Evolutionary conservation across 2,888 invertebrate species (phyloP).

Genomic region (Luperina testacea): DNA sequence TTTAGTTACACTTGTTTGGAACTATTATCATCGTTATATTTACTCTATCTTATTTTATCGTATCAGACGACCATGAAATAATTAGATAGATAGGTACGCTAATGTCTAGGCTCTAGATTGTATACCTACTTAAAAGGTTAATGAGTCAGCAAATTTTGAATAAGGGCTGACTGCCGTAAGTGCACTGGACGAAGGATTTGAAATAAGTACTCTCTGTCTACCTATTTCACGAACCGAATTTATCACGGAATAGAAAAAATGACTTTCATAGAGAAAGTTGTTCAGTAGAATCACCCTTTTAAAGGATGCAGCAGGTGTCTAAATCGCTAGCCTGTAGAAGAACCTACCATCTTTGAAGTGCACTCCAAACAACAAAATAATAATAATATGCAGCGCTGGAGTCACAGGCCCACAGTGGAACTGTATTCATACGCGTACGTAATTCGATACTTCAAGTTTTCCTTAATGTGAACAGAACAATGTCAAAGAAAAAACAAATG

Average conservation of each 20-base stretch:
- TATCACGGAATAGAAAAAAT: background rate
- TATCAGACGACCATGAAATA: background rate
- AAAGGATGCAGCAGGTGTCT: background rate
- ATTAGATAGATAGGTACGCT: background rate
- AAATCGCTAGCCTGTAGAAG: background rate
- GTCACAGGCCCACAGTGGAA: background rate
- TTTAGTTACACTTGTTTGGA: background rate
- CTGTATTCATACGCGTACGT: background rate
- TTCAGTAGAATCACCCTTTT: background rate
- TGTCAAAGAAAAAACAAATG: background rate
- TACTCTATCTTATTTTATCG: conserved; percentile 5
- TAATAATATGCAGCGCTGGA: background rate
- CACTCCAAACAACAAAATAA: background rate
- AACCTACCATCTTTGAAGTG: background rate
- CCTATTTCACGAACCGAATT: background rate
- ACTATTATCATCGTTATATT: background rate
- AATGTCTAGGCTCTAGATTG: background rate
- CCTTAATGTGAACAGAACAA: background rate
- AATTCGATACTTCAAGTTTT: background rate
- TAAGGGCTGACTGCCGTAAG: background rate
- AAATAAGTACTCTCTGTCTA: background rate
- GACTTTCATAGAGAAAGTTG: no score
- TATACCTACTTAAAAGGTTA: background rate
- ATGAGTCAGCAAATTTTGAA: background rate
- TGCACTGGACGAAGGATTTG: background rate